Evolutionary conservation across 2,797 vertebrate species (phyloP).

Genomic region (Clamator glandarius): DNA sequence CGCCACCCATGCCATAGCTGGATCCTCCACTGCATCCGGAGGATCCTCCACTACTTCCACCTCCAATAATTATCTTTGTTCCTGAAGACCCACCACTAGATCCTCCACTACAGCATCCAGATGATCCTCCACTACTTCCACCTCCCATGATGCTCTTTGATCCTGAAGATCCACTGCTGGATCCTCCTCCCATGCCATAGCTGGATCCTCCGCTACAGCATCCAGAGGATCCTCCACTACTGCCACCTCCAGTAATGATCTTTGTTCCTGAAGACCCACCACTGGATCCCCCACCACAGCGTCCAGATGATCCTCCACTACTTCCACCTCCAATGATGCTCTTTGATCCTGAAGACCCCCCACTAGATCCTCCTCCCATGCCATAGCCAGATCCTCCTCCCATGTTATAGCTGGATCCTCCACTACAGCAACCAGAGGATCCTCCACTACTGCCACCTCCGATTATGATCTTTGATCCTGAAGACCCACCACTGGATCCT

Average conservation of each 20-base stretch:
- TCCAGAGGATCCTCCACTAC: not conserved
- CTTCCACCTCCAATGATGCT: not conserved
- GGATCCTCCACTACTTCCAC: too few relatives aligned
- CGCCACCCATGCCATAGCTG: too few relatives aligned
- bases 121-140: not conserved
- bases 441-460: not conserved
- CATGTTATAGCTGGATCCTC: not conserved
- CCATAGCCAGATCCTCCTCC: not conserved
- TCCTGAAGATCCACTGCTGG: not conserved
- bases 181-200: not conserved
- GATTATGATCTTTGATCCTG: not conserved
- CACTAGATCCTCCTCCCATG: not conserved
- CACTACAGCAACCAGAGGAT: not conserved
- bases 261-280: not conserved
- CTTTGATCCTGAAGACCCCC: not conserved
- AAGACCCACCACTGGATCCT: not conserved
- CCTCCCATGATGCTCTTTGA: not conserved
- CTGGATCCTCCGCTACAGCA: too few relatives aligned
- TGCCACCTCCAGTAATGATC: not conserved
- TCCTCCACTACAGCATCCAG: not conserved
- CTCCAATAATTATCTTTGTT: not conserved
- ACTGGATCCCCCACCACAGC: not conserved
- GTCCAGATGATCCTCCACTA: too few relatives aligned
- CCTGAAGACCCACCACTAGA: too few relatives aligned
- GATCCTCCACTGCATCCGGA: too few relatives aligned